These are phyloP conservation scores for Steatocranus sp. DNA, from an alignment of 2,797 vertebrate species.

Conservation along the genomic window DNA sequence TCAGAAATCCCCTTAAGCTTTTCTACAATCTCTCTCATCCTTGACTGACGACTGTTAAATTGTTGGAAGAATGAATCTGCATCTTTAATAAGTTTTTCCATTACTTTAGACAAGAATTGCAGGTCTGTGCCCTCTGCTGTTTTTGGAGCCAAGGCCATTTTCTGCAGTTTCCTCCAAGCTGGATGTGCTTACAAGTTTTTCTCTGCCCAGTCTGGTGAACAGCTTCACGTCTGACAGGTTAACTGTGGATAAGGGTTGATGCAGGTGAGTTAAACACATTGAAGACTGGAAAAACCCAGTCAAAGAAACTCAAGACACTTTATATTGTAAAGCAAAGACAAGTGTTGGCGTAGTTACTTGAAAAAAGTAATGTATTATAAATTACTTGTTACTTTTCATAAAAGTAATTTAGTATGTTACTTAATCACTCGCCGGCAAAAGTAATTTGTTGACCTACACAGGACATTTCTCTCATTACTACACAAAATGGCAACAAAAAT, in stretches of 20 bases:
- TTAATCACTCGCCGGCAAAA: too few relatives aligned
- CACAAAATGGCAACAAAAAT: too few relatives aligned
- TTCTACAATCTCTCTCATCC: not conserved
- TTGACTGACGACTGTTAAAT: fast-evolving
- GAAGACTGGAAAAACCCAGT: not conserved
- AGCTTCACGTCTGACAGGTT: not conserved
- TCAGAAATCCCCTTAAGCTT: not conserved
- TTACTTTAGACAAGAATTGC: not conserved
- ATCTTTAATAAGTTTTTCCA: not conserved
- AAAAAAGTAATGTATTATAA: not conserved
- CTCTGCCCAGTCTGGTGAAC: not conserved
- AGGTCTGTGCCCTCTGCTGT: not conserved
- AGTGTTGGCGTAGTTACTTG: not conserved
- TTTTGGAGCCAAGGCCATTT: not conserved
- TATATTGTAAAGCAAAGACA: not conserved
- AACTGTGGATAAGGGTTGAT: not conserved
- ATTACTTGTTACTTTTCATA: not conserved
- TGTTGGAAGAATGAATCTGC: not conserved
- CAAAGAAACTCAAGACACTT: not conserved
- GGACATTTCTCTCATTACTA: too few relatives aligned
- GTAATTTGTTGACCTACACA: too few relatives aligned
- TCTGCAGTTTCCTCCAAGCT: not conserved
- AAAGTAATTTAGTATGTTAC: not conserved
- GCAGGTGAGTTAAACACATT: not conserved
- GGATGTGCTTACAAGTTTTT: not conserved